These are phyloP conservation scores for Gyrodactylus bullatarudis DNA, from an alignment of 1,140 invertebrate genomes.

Conservation along the genomic window DNA sequence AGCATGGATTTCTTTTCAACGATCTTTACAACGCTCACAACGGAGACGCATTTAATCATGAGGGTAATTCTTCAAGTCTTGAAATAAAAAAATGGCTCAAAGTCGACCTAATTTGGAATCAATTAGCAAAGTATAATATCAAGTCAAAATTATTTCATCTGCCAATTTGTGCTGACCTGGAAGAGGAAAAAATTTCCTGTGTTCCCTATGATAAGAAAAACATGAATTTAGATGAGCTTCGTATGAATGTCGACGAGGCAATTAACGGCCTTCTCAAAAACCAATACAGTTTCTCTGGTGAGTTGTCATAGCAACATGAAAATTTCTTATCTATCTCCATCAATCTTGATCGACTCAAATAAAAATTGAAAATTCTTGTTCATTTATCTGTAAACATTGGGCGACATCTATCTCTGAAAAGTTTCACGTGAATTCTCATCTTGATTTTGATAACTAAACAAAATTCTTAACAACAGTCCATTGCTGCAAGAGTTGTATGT, in stretches of 20 bases:
- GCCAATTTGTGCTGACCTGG: background rate
- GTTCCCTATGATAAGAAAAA: background rate
- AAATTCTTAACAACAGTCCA: too few species aligned
- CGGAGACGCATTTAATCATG: background rate
- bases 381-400: too few species aligned
- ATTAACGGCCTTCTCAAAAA: background rate
- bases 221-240: background rate
- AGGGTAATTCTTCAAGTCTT: background rate
- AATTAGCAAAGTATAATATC: background rate
- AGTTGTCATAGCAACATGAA: too few species aligned
- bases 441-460: too few species aligned
- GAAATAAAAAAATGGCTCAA: background rate
- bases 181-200: background rate
- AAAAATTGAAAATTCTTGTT: too few species aligned
- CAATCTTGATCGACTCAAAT: too few species aligned
- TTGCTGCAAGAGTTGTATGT: too few species aligned
- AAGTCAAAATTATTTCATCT: background rate
- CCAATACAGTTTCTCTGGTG: background rate
- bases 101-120: background rate
- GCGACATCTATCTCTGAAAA: too few species aligned
- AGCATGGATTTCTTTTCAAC: background rate
- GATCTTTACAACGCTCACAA: background rate
- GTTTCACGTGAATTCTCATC: too few species aligned
- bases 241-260: background rate
- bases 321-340: too few species aligned